Evolutionary conservation across 2,113 vertebrate species (phyloP).

Genomic region (Chaetorhynchus papuensis): DNA sequence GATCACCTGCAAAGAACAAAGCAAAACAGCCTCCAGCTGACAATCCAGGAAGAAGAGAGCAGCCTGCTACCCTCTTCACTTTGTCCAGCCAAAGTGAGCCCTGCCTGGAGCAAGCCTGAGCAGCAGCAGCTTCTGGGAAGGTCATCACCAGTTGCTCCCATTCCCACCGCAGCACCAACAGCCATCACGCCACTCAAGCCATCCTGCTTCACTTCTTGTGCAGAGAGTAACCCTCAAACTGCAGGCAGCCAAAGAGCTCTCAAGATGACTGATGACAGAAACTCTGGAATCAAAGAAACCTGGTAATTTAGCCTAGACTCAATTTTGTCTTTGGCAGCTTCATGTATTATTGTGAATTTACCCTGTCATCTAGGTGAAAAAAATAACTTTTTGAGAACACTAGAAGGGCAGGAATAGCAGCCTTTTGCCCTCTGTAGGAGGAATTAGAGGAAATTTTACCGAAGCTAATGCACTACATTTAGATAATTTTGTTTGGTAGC

Average conservation of each 20-base stretch:
- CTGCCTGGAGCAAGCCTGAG: accelerated
- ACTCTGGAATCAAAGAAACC: background rate
- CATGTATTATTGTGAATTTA: constrained; percentile 23
- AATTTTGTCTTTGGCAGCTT: constrained; percentile 23
- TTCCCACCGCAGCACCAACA: accelerated
- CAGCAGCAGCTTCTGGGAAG: background rate
- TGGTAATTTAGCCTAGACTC: constrained; percentile 22
- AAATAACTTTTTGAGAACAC: background rate
- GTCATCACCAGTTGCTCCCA: background rate
- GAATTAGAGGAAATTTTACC: constrained; percentile 1
- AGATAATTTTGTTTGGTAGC: background rate
- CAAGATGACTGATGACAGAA: constrained; percentile 7
- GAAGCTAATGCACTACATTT: background rate
- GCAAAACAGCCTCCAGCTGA: background rate
- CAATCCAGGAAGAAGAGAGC: background rate
- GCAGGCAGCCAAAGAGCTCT: background rate
- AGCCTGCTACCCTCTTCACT: background rate
- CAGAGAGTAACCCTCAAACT: background rate
- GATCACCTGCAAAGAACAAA: constrained; percentile 66
- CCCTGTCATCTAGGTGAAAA: constrained; percentile 43
- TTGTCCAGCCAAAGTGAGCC: background rate
- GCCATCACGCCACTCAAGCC: background rate
- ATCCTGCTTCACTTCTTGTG: background rate
- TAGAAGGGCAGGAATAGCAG: background rate
- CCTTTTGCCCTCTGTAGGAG: background rate